phyloP scores from a whole-genome alignment of 2,888 invertebrate species.

The Cyclophora punctaria region DNA sequence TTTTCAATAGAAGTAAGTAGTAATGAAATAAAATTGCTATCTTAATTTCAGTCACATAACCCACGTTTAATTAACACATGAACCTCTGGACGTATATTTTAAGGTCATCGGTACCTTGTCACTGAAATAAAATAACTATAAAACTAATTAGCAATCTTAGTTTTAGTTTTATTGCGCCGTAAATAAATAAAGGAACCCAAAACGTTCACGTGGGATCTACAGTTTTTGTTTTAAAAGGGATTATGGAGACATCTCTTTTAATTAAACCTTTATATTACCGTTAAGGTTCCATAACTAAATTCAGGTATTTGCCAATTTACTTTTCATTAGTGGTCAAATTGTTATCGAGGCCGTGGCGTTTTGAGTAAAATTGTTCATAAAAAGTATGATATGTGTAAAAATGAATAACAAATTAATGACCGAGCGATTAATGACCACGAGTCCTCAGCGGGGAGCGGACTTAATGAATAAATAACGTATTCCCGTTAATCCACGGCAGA shows the following conservation, averaged over 20 bases:
- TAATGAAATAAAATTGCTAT: too few relatives aligned
- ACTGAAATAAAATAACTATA: slow-evolving; percentile 52
- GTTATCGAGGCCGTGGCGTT: too few relatives aligned
- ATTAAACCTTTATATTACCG: slow-evolving; percentile 39
- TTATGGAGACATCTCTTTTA: slow-evolving; percentile 49
- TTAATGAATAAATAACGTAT: slow-evolving; percentile 60
- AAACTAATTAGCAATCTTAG: slow-evolving; percentile 67
- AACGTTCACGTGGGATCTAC: slow-evolving; percentile 38
- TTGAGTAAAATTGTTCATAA: slow-evolving; percentile 8
- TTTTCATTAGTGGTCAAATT: too few relatives aligned
- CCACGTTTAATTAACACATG: too few relatives aligned
- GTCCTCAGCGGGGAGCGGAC: slow-evolving; percentile 46
- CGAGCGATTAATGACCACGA: slow-evolving; percentile 57
- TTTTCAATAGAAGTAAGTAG: too few relatives aligned
- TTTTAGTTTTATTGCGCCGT: slow-evolving; percentile 61
- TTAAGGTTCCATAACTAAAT: too few relatives aligned
- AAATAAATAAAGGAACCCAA: slow-evolving; percentile 59
- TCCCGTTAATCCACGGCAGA: slow-evolving; percentile 48
- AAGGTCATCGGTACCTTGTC: slow-evolving; percentile 34
- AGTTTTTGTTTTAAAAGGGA: slow-evolving; percentile 44
- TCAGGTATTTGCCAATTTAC: too few relatives aligned
- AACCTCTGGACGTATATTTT: slow-evolving; percentile 5
- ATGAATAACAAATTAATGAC: slow-evolving; percentile 56
- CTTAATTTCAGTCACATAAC: too few relatives aligned
- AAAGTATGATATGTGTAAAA: slow-evolving; percentile 28